Conservation (phyloP, 2,113 vertebrate species). For the Alethe castanea region DNA sequence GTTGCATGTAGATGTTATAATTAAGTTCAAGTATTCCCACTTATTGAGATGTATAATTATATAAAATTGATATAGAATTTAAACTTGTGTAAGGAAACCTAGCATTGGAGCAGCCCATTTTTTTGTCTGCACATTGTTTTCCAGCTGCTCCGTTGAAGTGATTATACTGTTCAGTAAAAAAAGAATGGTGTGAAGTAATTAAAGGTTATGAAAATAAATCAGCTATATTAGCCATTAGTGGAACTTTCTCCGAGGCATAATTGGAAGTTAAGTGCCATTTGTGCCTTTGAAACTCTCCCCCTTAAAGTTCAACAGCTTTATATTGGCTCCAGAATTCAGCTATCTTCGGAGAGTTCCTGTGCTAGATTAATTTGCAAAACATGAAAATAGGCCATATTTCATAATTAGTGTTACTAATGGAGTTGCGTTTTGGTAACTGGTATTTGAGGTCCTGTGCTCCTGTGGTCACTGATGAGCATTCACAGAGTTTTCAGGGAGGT, state of each 20-base stretch:
- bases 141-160: not conserved
- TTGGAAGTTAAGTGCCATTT: conserved; percentile 48
- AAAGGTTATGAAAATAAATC: conserved; percentile 63
- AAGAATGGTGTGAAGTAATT: conserved; percentile 30
- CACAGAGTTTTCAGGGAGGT: not conserved
- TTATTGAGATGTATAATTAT: not conserved
- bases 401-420: not conserved
- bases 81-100: not conserved
- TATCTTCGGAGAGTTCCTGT: not conserved
- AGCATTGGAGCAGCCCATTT: not conserved
- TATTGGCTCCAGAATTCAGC: not conserved
- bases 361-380: not conserved
- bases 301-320: conserved; percentile 42
- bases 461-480: not conserved
- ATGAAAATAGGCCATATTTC: not conserved
- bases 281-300: conserved; percentile 21
- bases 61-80: not conserved
- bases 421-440: not conserved
- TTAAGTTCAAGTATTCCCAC: not conserved
- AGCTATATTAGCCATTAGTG: conserved; percentile 40
- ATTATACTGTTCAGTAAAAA: not conserved
- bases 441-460: not conserved
- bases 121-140: not conserved
- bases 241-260: conserved; percentile 42
- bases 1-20: not conserved